phyloP scores from a whole-genome alignment of 1,140 invertebrate species.

The Acromyrmex echinatior region DNA sequence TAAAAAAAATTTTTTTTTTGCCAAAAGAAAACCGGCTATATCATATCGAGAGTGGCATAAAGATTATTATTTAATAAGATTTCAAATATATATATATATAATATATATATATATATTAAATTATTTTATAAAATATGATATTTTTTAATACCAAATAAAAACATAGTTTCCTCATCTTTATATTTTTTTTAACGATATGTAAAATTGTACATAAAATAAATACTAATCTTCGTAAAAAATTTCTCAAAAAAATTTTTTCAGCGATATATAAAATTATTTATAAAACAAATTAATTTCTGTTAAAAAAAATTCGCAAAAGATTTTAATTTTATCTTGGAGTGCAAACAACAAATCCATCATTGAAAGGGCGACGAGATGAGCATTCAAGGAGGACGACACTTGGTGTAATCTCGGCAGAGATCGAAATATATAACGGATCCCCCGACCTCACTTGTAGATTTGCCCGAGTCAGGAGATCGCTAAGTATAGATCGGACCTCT shows the following conservation, averaged over 20 bases:
- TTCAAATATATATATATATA: too few species aligned
- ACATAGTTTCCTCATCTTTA: not conserved
- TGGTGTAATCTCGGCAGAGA: conserved; percentile 48
- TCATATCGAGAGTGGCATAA: too few species aligned
- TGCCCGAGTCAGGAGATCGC: conserved; percentile 48
- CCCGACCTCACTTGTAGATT: conserved; percentile 55
- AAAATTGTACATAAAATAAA: too few species aligned
- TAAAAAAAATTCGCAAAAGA: not conserved
- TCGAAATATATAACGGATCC: conserved; percentile 54
- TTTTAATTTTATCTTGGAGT: not conserved
- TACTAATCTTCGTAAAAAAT: too few species aligned
- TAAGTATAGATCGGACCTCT: conserved; percentile 52
- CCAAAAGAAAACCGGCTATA: too few species aligned
- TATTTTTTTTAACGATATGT: not conserved
- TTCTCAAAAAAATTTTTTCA: too few species aligned
- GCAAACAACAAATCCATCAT: not conserved
- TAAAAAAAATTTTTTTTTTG: too few species aligned
- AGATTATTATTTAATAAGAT: too few species aligned
- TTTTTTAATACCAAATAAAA: not conserved
- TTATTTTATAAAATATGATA: not conserved
- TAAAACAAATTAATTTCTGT: not conserved
- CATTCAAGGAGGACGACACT: conserved; percentile 18
- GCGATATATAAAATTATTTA: not conserved
- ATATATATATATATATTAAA: not conserved
- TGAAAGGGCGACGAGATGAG: not conserved